These are phyloP conservation scores for Craseonycteris thonglongyai DNA, from an alignment of 2,113 vertebrate genomes.

Conservation along the genomic window DNA sequence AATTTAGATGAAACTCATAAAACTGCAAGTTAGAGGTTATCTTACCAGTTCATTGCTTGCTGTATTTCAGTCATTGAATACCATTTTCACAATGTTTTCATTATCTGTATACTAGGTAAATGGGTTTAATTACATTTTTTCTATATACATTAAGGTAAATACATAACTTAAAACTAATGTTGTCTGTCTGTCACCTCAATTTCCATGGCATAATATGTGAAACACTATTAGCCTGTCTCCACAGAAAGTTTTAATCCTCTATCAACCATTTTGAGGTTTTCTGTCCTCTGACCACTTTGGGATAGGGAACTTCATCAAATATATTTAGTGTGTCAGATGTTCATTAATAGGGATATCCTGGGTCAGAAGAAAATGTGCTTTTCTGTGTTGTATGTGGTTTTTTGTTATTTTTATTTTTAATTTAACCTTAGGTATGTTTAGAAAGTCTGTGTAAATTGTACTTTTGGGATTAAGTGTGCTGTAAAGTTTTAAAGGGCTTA, in stretches of 20 bases:
- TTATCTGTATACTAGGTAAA: background rate
- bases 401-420: background rate
- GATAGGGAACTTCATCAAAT: background rate
- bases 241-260: background rate
- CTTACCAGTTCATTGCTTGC: background rate
- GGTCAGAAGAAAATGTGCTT: background rate
- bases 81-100: background rate
- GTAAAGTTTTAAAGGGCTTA: background rate
- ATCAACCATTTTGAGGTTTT: background rate
- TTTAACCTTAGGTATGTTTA: background rate
- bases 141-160: background rate
- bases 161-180: background rate
- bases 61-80: background rate
- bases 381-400: background rate
- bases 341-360: background rate
- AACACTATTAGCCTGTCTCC: background rate
- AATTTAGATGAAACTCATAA: background rate
- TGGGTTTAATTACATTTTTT: background rate
- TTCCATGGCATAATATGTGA: background rate
- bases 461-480: background rate
- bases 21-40: background rate
- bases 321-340: background rate
- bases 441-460: background rate
- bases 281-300: background rate
- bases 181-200: background rate